phyloP scores from a whole-genome alignment of 2,113 vertebrate species.

The Numenius arquata region DNA sequence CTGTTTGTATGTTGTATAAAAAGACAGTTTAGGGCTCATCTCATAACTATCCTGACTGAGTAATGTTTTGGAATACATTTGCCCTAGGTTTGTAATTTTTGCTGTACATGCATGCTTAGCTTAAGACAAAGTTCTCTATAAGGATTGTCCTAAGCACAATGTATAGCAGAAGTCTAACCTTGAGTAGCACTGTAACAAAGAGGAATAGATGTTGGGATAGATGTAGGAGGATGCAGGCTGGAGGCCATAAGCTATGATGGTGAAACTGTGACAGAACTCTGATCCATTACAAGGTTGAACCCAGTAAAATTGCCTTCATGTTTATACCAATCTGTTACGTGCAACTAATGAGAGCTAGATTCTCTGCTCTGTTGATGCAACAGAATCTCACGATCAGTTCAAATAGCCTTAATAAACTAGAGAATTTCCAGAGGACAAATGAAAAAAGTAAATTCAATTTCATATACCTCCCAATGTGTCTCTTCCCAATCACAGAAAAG shows the following conservation, averaged over 20 bases:
- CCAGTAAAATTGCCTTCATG: neutral
- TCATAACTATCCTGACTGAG: neutral
- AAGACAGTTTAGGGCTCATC: neutral
- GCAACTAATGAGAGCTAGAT: neutral
- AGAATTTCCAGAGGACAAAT: neutral
- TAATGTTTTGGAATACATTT: neutral
- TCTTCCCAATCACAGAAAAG: neutral
- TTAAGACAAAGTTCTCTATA: neutral
- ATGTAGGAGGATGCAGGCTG: neutral
- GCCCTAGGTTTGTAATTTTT: neutral
- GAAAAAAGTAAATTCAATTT: neutral
- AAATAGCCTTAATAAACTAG: neutral
- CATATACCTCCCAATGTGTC: neutral
- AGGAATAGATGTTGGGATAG: neutral
- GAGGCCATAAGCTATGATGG: neutral
- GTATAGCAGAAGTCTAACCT: neutral
- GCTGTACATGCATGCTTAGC: neutral
- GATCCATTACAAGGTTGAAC: neutral
- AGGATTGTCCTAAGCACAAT: neutral
- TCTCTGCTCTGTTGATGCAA: neutral
- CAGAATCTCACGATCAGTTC: neutral
- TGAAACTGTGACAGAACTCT: neutral
- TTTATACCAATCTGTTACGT: neutral
- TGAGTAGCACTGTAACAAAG: neutral
- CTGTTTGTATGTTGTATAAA: neutral